phyloP scores from a whole-genome alignment of 2,888 invertebrate species.

The Caenorhabditis panamensis region DNA sequence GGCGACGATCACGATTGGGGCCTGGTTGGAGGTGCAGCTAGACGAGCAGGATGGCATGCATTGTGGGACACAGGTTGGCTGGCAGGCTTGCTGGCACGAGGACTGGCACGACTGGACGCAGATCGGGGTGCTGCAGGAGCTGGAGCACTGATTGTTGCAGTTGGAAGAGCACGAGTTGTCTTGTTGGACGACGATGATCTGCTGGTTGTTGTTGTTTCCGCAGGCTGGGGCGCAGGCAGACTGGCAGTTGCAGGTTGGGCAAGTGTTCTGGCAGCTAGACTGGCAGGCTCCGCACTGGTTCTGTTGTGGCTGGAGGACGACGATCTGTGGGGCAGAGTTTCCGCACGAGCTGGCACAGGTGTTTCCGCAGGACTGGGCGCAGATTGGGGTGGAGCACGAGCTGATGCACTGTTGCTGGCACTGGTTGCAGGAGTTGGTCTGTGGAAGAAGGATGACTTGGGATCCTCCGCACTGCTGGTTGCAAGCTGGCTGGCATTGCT shows the following conservation, averaged over 20 bases:
- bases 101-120: constrained; percentile 68
- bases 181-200: constrained; percentile 62
- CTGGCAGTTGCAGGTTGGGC: constrained; percentile 70
- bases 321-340: constrained; percentile 59
- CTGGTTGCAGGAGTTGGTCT: constrained; percentile 69
- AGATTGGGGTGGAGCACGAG: constrained; percentile 67
- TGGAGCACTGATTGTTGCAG: constrained; percentile 70
- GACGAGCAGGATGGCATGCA: constrained; percentile 70
- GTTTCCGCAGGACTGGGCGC: constrained; percentile 65
- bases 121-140: constrained; percentile 68
- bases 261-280: constrained; percentile 66
- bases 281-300: constrained; percentile 68
- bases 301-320: constrained; percentile 65
- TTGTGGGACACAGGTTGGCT: constrained; percentile 66
- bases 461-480: constrained; percentile 69
- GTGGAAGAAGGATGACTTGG: constrained; percentile 63
- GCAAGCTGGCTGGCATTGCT: constrained; percentile 70
- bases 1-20: constrained; percentile 69
- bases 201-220: constrained; percentile 63
- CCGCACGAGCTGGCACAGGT: constrained; percentile 64
- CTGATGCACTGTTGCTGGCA: constrained; percentile 67
- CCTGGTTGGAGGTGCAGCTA: constrained; percentile 63
- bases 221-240: constrained; percentile 68
- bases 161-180: constrained; percentile 66
- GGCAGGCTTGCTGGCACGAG: constrained; percentile 67